phyloP scores from a whole-genome alignment of 2,113 vertebrate species.

The Toxostoma redivivum region DNA sequence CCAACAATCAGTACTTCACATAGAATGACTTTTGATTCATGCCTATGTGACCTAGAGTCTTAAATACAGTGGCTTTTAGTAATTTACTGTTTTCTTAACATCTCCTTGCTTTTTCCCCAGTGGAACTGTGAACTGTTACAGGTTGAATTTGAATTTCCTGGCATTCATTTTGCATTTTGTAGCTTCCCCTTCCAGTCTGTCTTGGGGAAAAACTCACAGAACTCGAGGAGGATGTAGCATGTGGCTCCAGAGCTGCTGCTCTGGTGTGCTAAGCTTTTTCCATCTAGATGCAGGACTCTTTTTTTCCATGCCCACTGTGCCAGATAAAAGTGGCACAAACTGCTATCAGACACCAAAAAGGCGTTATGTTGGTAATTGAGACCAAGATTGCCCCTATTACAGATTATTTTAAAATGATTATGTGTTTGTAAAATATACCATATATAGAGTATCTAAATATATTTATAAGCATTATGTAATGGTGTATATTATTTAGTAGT shows the following conservation, averaged over 20 bases:
- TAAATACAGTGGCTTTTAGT: not conserved
- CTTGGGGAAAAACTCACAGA: not conserved
- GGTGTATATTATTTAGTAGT: not conserved
- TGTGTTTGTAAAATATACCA: not conserved
- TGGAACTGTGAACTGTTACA: not conserved
- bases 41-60: not conserved
- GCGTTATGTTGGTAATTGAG: not conserved
- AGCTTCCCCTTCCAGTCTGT: not conserved
- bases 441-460: not conserved
- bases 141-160: not conserved
- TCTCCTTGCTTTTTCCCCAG: not conserved
- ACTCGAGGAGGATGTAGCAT: accelerated
- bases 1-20: not conserved
- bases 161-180: not conserved
- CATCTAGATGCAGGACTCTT: accelerated
- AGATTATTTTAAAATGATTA: not conserved
- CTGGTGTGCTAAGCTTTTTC: not conserved
- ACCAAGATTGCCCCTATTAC: not conserved
- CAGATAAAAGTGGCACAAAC: not conserved
- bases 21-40: not conserved
- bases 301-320: not conserved
- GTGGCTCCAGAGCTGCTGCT: not conserved
- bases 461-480: not conserved
- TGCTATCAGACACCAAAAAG: not conserved
- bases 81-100: not conserved